Base-by-base conservation (phyloP, 2,797 vertebrate genomes). In the Poecilia picta region DNA sequence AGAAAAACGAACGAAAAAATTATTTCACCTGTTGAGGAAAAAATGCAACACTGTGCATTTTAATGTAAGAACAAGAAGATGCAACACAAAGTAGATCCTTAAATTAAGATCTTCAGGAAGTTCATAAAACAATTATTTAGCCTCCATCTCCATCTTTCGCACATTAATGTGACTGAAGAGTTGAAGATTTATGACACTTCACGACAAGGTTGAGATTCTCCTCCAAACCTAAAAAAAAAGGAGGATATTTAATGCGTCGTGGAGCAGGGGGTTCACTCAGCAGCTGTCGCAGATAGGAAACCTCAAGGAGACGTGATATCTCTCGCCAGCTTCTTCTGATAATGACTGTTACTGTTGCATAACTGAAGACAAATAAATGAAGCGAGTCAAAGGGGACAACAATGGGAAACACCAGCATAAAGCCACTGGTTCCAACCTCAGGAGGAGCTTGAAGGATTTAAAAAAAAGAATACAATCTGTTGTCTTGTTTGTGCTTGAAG, bases 311-410 rank as follows among this genome's bases (percentile, higher is more conserved):
- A 93, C 53, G 39, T 90, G 82, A 94, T 86, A 88, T 81, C 82
- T 86, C 88, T 86, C 91, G 91, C 91, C 92, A 93, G 90, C 89
- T 89, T 90, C 84, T 94, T 91, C 90, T 92, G 85, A 86, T 85
- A 11, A 71, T 28, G 82, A 81, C 83, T 82, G 73, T 83, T 86
- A 39, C 77, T 79, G 83, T 93, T 93, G 89, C 92, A 83, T 93
- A 93, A 95, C 81, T 75, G 59, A 86, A 83, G 59, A 41, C 77
- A 89, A 86, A 92, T 85, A 91, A 87, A 92, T 85, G 80, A 79
- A 76, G 79, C 83, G 72, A 82, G 62, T 66, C 59, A 28, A 45
- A 39, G 46, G 8, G 68, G 47, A 70, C 6, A 43, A 41, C n/a
- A 76, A 39, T 5, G 1, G 15, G 33, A 47, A 39, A 36, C 20